Evolutionary conservation across 2,797 vertebrate species (phyloP).

Genomic region (Catamblyrhynchus diadema): DNA sequence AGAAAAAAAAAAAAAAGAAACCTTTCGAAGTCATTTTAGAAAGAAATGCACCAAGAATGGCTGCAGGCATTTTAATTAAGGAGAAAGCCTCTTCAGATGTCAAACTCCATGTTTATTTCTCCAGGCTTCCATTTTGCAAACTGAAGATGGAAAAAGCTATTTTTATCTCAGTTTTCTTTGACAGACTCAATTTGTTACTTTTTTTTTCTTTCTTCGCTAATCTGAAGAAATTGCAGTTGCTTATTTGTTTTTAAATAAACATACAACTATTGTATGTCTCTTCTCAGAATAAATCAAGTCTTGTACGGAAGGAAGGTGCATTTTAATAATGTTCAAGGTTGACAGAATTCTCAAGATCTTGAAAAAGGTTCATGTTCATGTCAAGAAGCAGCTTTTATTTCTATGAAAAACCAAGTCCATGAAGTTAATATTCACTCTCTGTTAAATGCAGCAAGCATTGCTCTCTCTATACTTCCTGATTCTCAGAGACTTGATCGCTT

Average conservation of each 20-base stretch:
- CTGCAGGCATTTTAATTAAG: slow-evolving; percentile 39
- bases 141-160: background rate
- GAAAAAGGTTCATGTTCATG: background rate
- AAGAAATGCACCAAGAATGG: background rate
- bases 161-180: background rate
- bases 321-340: background rate
- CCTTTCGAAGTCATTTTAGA: slow-evolving; percentile 6
- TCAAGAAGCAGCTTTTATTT: background rate
- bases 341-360: background rate
- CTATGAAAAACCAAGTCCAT: background rate
- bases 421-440: background rate
- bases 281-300: background rate
- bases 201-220: background rate
- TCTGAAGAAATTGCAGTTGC: background rate
- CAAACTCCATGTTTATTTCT: slow-evolving; percentile 6
- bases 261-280: background rate
- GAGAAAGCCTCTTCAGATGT: slow-evolving; percentile 12
- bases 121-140: slow-evolving; percentile 2
- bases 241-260: background rate
- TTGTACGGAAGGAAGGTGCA: background rate
- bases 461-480: background rate
- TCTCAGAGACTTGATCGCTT: background rate
- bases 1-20: background rate
- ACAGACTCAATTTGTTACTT: background rate
- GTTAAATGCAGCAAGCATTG: background rate